Evolutionary conservation across 2,888 invertebrate genomes (phyloP), one percentile per base, ranked within the genome.

Genomic region (Cactoblastis cactorum): DNA sequence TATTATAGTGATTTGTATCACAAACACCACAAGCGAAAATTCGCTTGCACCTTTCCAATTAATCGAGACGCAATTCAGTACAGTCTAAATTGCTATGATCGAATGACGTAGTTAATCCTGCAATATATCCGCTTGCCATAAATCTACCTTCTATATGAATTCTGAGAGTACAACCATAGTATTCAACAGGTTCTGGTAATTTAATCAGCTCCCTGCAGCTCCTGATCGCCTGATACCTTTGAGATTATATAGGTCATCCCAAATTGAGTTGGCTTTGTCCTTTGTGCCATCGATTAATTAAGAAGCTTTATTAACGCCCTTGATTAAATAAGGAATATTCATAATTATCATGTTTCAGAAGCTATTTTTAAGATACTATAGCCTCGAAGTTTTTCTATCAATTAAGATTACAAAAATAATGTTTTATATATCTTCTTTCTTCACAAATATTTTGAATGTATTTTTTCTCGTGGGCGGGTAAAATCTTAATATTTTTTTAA

Each of bases 211-310:
- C 3, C 5, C 14, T n/a, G n/a, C 15, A 19, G 9, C 19, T 9
- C n/a, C 19, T 46, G 33, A 46, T 37, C 17, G 47, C 28, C 47
- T 38, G 37, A 48, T 48, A 24, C 47, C 22, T 17, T n/a, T 37
- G n/a, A 22, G 37, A 37, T 48, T 48, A 38, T 48, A 24, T 48
- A 48, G 47, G 47, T 22, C 37, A 37, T 24, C 37, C 47, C 14
- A 28, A 48, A 48, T 48, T 48, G 47, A 48, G 37, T 48, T 24
- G 28, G 47, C 37, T 48, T 48, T 48, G 49, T 41, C 19, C 38
- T 48, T 28, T 48, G 17, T 35, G 24, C 37, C 47, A 48, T 33
- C 46, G 45, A 38, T 49, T 19, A 45, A 49, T 49, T 38, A 49
- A 8, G 43, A 35, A 35, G 45, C 28, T 45, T 38, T 37, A 52